A percentile compares a stretch with the other conserved stretches of the same genome.
Evolutionary conservation across 1,140 invertebrate genomes (phyloP).

Genomic region (Eulimnadia texana): DNA sequence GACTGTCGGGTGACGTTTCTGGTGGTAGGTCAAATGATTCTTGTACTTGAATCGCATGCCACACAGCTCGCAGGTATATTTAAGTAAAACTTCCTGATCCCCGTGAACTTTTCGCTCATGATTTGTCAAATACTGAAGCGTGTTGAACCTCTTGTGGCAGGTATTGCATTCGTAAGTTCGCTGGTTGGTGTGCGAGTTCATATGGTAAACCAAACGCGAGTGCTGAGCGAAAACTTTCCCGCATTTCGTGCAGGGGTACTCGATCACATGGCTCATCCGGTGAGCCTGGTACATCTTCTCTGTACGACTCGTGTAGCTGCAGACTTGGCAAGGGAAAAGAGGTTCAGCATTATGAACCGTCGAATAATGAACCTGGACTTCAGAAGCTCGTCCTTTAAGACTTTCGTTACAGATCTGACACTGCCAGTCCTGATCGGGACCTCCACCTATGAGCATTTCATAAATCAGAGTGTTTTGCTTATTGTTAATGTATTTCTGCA

Average conservation of each 20-base stretch:
- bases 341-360: not conserved
- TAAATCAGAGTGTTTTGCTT: constrained; percentile 8
- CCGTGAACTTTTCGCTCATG: constrained; percentile 8
- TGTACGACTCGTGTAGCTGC: constrained; percentile 3
- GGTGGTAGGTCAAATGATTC: constrained; percentile 9
- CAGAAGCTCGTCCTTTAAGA: not conserved
- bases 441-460: constrained; percentile 5
- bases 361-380: not conserved
- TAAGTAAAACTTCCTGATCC: not conserved
- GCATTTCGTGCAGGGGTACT: constrained; percentile 20
- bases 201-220: constrained; percentile 45
- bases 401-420: constrained; percentile 1
- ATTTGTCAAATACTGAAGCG: not conserved
- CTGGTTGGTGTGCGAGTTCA: constrained; percentile 20
- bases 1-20: constrained; percentile 2
- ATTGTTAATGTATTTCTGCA: constrained; percentile 6
- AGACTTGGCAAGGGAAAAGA: not conserved
- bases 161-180: constrained; percentile 13
- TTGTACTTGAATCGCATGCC: constrained; percentile 9
- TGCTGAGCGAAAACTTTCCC: constrained; percentile 47
- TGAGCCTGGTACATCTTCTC: constrained; percentile 13
- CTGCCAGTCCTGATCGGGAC: not conserved
- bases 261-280: constrained; percentile 7
- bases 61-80: constrained; percentile 7
- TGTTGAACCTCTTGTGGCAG: constrained; percentile 16